Conservation (phyloP, 2,797 vertebrate species). For the Arrhamphus sclerolepis region DNA sequence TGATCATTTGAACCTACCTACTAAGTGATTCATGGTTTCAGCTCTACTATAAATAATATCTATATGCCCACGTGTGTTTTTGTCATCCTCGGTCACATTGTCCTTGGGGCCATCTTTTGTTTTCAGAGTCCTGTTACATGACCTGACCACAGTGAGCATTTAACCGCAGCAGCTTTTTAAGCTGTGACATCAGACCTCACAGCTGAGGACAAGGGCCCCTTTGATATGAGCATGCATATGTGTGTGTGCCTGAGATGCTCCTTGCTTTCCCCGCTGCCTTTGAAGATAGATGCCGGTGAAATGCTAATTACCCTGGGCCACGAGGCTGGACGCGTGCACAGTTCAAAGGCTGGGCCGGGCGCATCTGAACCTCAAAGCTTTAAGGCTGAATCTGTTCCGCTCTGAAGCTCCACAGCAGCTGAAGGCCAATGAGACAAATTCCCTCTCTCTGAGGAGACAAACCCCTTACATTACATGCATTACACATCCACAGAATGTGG, state of each 20-base stretch:
- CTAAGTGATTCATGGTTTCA: constrained; percentile 1
- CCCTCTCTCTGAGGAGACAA: background rate
- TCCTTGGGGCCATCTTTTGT: constrained; percentile 27
- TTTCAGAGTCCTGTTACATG: constrained; percentile 3
- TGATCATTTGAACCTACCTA: background rate
- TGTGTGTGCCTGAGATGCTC: constrained; percentile 31
- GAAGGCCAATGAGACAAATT: constrained; percentile 53
- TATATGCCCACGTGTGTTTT: background rate
- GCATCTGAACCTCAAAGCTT: constrained; percentile 69
- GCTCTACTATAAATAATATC: background rate
- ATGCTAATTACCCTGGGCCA: constrained; percentile 72
- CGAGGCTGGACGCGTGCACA: constrained; percentile 59
- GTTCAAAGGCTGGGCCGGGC: constrained; percentile 68
- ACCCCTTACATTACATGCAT: constrained; percentile 33
- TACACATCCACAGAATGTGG: constrained; percentile 34
- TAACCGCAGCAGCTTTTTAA: constrained; percentile 56
- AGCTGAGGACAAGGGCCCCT: constrained; percentile 50
- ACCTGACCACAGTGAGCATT: constrained; percentile 26
- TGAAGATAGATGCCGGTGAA: constrained; percentile 73
- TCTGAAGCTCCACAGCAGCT: constrained; percentile 58
- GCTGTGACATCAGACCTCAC: constrained; percentile 56
- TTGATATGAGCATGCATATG: constrained; percentile 54
- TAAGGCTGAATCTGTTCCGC: constrained; percentile 64
- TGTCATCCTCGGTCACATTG: constrained; percentile 3
- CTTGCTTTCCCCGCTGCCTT: constrained; percentile 60